These are phyloP conservation scores for Ceratina japonica DNA, from an alignment of 1,140 invertebrate species.

Conservation along the genomic window DNA sequence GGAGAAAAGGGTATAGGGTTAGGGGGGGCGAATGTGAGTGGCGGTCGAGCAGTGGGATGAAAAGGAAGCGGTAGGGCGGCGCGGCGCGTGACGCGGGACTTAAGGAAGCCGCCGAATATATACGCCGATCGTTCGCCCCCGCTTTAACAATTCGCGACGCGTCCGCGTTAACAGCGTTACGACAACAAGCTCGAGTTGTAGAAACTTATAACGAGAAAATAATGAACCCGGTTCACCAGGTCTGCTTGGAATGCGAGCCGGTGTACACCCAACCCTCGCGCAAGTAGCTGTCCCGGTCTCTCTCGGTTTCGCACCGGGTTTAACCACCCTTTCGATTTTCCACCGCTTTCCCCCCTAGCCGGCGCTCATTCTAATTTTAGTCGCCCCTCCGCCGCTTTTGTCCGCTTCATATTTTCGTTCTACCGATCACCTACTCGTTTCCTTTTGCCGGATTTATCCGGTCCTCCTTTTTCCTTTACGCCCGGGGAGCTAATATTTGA, in stretches of 20 bases:
- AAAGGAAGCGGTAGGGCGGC: constrained; percentile 31
- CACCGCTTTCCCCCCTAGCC: constrained; percentile 3
- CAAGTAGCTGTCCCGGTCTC: constrained; percentile 39
- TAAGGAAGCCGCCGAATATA: constrained; percentile 58
- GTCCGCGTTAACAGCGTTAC: constrained; percentile 78
- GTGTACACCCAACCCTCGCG: constrained; percentile 55
- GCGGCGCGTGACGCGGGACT: constrained; percentile 61
- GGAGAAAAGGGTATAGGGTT: too few species aligned
- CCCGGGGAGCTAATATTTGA: constrained; percentile 62
- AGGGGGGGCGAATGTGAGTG: constrained; percentile 3
- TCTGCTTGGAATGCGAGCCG: constrained; percentile 76
- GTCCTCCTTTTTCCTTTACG: constrained; percentile 10
- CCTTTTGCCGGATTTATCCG: neutral
- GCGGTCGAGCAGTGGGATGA: constrained; percentile 25
- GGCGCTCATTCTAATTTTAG: constrained; percentile 6
- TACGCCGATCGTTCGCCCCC: constrained; percentile 61
- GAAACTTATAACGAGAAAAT: constrained; percentile 79
- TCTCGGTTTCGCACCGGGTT: constrained; percentile 25
- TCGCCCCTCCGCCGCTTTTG: constrained; percentile 34
- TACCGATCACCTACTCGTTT: constrained; percentile 32
- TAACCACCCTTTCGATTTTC: constrained; percentile 44
- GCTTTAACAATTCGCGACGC: constrained; percentile 76
- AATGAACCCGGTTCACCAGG: constrained; percentile 76
- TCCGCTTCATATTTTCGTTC: constrained; percentile 47
- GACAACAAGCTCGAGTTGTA: constrained; percentile 78